These are phyloP conservation scores for Colistium nudipinnis DNA, from an alignment of 2,113 vertebrate species.

Conservation along the genomic window DNA sequence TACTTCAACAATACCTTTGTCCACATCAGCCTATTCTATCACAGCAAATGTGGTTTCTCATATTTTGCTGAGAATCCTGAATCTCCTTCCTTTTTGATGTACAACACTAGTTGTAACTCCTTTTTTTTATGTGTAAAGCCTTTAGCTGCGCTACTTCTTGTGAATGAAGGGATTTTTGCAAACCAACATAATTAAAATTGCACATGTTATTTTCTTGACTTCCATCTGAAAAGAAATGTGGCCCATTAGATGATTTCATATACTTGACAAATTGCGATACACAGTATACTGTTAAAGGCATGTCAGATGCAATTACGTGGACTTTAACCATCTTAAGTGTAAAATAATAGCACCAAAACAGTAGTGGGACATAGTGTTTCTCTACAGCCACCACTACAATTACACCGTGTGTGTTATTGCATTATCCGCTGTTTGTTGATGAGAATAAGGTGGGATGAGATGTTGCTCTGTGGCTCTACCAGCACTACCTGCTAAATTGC, in stretches of 20 bases:
- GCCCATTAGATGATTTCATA: constrained; percentile 10
- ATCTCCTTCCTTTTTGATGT: too few species aligned
- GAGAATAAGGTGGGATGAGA: constrained; percentile 50
- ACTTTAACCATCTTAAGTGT: constrained; percentile 21
- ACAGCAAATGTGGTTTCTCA: too few species aligned
- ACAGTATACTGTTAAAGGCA: constrained; percentile 61
- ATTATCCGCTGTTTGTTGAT: constrained; percentile 55
- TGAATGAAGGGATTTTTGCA: not conserved
- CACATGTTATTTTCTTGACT: not conserved
- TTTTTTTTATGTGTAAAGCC: not conserved
- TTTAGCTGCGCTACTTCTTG: not conserved
- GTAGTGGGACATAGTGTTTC: constrained; percentile 12
- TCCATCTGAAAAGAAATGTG: constrained; percentile 5
- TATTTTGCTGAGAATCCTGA: not conserved
- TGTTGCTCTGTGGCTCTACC: constrained; percentile 25
- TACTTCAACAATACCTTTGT: too few species aligned
- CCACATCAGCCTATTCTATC: too few species aligned
- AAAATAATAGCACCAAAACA: constrained; percentile 30
- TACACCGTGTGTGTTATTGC: constrained; percentile 52
- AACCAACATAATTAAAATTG: constrained; percentile 1
- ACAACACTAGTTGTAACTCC: too few species aligned
- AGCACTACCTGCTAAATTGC: constrained; percentile 55
- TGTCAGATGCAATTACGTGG: constrained; percentile 30
- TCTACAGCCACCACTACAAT: constrained; percentile 43
- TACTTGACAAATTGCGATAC: constrained; percentile 3